These are phyloP conservation scores for Siniperca chuatsi DNA, from an alignment of 2,113 vertebrate genomes.

Conservation along the genomic window DNA sequence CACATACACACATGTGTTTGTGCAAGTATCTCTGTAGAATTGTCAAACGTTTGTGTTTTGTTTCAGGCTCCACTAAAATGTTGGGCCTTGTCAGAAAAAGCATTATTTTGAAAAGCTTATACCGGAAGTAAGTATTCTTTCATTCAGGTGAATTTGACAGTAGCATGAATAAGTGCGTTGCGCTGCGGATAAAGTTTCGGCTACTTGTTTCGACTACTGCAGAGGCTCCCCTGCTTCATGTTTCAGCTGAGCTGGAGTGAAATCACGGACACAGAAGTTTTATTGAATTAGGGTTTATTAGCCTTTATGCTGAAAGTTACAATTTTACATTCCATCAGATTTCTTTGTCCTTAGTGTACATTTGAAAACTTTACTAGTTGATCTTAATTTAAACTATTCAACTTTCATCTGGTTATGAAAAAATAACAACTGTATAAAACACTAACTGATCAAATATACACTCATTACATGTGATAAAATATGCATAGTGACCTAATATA, in stretches of 20 bases:
- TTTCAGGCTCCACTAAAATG: not conserved
- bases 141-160: not conserved
- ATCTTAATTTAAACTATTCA: not conserved
- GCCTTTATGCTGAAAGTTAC: not conserved
- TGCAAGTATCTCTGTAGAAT: not conserved
- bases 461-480: not conserved
- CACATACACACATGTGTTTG: not conserved
- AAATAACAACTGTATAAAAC: not conserved
- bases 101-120: constrained; percentile 44
- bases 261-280: constrained; percentile 24
- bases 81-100: not conserved
- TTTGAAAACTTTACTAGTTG: not conserved
- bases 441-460: not conserved
- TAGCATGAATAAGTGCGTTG: not conserved
- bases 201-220: constrained; percentile 8
- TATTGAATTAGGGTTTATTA: not conserved
- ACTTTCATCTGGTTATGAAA: not conserved
- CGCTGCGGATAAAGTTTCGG: constrained; percentile 68
- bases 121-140: not conserved
- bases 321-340: not conserved
- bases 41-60: not conserved
- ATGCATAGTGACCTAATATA: not conserved
- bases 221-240: constrained; percentile 25
- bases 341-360: not conserved
- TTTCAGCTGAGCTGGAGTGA: constrained; percentile 32